Evolutionary conservation across 2,888 invertebrate species (phyloP).

Genomic region (Melieria omissa): DNA sequence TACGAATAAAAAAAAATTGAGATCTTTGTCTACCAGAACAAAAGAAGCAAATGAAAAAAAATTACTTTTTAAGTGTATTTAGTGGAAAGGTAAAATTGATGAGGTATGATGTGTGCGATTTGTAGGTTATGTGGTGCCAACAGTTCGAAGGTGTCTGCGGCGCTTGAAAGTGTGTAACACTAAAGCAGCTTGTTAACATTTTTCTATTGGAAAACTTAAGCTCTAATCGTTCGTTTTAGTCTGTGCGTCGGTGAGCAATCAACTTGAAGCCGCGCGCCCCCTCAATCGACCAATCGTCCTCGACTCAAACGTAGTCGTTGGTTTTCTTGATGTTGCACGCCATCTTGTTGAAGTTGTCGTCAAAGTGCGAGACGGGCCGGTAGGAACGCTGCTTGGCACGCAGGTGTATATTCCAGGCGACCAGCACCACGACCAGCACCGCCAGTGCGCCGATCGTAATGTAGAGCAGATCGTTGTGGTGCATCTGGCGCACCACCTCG

Average conservation of each 20-base stretch:
- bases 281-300: background rate
- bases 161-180: no score
- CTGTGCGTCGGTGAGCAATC: no score
- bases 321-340: constrained; percentile 49
- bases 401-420: constrained; percentile 51
- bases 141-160: no score
- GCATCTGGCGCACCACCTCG: constrained; percentile 51
- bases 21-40: constrained; percentile 24
- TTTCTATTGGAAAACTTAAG: no score
- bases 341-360: constrained; percentile 61
- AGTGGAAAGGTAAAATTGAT: background rate
- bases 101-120: no score
- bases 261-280: background rate
- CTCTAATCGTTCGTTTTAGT: no score
- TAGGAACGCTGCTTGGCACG: constrained; percentile 64
- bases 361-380: constrained; percentile 62
- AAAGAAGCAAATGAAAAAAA: constrained; percentile 26
- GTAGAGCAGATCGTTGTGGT: constrained; percentile 46
- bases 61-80: no score
- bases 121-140: no score
- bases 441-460: constrained; percentile 50
- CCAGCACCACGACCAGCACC: constrained; percentile 44
- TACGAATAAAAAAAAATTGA: constrained; percentile 16
- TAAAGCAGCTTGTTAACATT: no score
- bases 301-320: constrained; percentile 49